These are phyloP conservation scores for Tribolium castaneum DNA, from an alignment of 1,140 invertebrate genomes.

Conservation along the genomic window DNA sequence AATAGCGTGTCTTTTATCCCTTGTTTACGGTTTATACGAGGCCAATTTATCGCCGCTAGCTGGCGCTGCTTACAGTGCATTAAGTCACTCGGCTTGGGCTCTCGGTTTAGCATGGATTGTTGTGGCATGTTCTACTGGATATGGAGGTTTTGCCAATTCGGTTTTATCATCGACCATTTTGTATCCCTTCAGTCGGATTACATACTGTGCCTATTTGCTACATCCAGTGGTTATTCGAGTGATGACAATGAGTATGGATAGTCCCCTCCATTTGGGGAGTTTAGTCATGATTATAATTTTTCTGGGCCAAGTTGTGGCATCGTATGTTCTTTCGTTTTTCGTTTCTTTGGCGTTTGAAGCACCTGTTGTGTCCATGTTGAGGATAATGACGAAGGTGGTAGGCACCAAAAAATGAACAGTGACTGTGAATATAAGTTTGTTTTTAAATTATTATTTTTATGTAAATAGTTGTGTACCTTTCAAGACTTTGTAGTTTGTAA, in stretches of 20 bases:
- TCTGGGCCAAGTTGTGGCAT: constrained; percentile 80
- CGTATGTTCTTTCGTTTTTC: constrained; percentile 81
- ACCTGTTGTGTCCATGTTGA: constrained; percentile 85
- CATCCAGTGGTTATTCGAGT: constrained; percentile 83
- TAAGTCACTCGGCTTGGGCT: constrained; percentile 88
- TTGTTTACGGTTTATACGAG: constrained; percentile 82
- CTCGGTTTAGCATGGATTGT: constrained; percentile 86
- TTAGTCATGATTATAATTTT: constrained; percentile 82
- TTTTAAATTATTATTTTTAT: constrained; percentile 16
- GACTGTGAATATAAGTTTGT: not conserved
- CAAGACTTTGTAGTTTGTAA: no score
- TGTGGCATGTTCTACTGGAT: constrained; percentile 87
- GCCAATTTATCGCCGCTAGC: constrained; percentile 74
- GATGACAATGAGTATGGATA: constrained; percentile 80
- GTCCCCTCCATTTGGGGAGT: constrained; percentile 81
- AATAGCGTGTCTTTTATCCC: constrained; percentile 71
- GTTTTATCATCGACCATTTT: constrained; percentile 80
- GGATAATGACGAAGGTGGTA: constrained; percentile 72
- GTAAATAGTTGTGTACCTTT: no score
- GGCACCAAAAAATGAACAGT: not conserved
- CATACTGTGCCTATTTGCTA: constrained; percentile 85
- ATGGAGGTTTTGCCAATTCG: constrained; percentile 81
- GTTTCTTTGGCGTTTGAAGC: constrained; percentile 85
- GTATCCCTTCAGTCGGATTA: constrained; percentile 85
- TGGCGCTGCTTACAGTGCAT: constrained; percentile 83